phyloP scores from a whole-genome alignment of 2,113 vertebrate genomes.

The Mesoclemmys tuberculata region DNA sequence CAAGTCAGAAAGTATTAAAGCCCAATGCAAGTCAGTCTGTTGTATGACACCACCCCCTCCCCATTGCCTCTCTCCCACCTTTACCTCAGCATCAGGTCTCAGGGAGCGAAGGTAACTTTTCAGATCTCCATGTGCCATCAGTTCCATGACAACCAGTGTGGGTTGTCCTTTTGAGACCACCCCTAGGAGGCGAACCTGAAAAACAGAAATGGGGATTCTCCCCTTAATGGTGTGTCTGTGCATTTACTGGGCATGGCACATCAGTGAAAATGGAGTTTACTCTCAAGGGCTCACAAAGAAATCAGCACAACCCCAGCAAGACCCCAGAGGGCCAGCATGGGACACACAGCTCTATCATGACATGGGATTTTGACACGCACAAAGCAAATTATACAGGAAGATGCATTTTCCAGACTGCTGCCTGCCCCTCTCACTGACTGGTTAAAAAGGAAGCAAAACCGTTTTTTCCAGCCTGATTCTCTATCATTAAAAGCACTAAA shows the following conservation, averaged over 20 bases:
- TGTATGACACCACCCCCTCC: fast-evolving
- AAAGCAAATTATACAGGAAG: background rate
- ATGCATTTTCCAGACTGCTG: fast-evolving
- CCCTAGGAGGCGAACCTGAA: conserved; percentile 93
- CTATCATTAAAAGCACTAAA: background rate
- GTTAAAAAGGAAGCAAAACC: background rate
- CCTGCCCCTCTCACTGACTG: fast-evolving
- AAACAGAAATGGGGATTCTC: background rate
- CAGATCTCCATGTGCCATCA: conserved; percentile 96
- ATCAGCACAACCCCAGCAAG: fast-evolving
- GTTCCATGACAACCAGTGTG: conserved; percentile 95
- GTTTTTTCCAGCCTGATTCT: fast-evolving
- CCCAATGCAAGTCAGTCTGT: background rate
- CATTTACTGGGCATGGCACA: background rate
- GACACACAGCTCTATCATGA: background rate
- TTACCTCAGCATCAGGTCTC: conserved; percentile 93
- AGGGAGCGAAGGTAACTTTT: conserved; percentile 94
- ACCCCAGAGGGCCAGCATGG: background rate
- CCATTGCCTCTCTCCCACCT: background rate
- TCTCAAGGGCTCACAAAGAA: background rate
- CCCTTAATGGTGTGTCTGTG: background rate
- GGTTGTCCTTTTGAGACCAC: conserved; percentile 98
- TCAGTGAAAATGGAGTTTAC: background rate
- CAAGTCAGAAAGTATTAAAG: background rate
- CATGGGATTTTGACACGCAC: background rate